phyloP scores from a whole-genome alignment of 2,888 invertebrate species.

The Lingula anatina region DNA sequence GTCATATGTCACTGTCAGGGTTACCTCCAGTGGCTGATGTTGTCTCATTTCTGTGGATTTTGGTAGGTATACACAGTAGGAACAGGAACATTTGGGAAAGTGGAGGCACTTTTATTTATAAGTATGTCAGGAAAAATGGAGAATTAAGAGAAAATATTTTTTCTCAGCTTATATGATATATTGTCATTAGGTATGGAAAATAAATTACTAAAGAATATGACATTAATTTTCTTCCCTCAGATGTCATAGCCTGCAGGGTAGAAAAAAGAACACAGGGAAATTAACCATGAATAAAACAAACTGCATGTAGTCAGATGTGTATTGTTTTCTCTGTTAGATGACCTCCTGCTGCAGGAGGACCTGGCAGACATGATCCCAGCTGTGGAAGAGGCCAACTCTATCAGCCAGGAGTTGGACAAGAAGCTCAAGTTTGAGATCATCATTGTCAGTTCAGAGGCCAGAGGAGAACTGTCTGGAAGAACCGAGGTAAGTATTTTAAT shows the following conservation, averaged over 20 bases:
- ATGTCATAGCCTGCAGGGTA: neutral
- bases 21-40: too few relatives aligned
- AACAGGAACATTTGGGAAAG: too few relatives aligned
- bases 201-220: too few relatives aligned
- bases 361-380: constrained; percentile 56
- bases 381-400: constrained; percentile 58
- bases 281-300: neutral
- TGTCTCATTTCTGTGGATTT: too few relatives aligned
- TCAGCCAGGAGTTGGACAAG: constrained; percentile 57
- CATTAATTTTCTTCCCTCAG: neutral
- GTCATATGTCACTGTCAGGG: too few relatives aligned
- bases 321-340: constrained; percentile 31
- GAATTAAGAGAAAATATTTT: too few relatives aligned
- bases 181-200: too few relatives aligned
- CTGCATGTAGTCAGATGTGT: neutral
- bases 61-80: too few relatives aligned
- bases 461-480: constrained; percentile 52
- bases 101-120: too few relatives aligned
- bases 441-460: constrained; percentile 56
- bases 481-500: constrained; percentile 56
- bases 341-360: constrained; percentile 56
- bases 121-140: too few relatives aligned
- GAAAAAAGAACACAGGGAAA: neutral
- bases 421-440: constrained; percentile 57
- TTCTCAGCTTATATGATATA: too few relatives aligned